These are phyloP conservation scores for Coracias cyanogaster DNA, from an alignment of 2,797 vertebrate genomes.

Conservation along the genomic window DNA sequence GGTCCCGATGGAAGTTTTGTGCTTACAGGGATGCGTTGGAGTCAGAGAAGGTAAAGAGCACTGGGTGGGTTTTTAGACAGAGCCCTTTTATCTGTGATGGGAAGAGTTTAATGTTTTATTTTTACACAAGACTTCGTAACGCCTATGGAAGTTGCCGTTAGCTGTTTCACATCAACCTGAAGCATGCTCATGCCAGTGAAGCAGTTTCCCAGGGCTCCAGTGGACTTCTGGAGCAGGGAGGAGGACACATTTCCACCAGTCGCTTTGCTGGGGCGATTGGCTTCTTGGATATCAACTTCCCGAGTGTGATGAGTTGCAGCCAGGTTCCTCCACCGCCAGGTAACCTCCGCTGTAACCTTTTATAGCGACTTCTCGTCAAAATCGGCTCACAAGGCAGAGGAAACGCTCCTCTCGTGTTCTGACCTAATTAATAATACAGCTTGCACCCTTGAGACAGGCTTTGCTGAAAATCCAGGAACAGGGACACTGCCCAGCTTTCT, in stretches of 20 bases:
- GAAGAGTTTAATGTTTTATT: not conserved
- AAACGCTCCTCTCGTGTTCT: accelerated
- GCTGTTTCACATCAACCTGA: not conserved
- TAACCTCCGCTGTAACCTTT: accelerated
- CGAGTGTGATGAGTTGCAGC: accelerated
- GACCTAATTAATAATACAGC: too few relatives aligned
- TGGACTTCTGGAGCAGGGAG: not conserved
- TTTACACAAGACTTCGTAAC: not conserved
- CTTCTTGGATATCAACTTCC: not conserved
- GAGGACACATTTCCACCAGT: accelerated
- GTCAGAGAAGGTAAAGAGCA: not conserved
- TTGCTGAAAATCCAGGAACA: accelerated
- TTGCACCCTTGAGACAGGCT: not conserved
- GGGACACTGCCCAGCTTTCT: too few relatives aligned
- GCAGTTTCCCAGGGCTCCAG: not conserved
- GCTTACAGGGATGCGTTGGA: not conserved
- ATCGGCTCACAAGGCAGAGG: not conserved
- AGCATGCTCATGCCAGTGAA: accelerated
- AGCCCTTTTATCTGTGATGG: not conserved
- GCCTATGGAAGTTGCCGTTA: not conserved
- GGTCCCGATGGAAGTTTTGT: not conserved
- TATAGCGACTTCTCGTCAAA: not conserved
- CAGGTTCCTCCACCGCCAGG: not conserved
- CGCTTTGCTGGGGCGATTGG: not conserved
- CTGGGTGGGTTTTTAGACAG: not conserved